These are phyloP conservation scores for Pangasianodon hypophthalmus DNA, from an alignment of 2,113 vertebrate species.

Conservation along the genomic window DNA sequence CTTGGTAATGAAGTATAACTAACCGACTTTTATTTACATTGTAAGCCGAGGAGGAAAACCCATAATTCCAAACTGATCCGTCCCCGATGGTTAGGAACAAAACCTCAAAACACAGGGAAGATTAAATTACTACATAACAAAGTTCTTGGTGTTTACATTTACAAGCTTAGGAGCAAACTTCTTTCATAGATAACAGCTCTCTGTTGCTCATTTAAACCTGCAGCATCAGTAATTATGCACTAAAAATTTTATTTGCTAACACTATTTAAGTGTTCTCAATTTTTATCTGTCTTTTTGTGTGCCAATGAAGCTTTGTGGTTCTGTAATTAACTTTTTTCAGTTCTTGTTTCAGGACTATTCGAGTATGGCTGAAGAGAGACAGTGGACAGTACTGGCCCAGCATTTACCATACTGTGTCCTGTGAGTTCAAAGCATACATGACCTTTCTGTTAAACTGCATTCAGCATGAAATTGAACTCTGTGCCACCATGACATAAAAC, in stretches of 20 bases:
- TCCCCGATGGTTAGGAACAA: not conserved
- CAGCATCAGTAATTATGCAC: not conserved
- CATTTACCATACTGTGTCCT: constrained; percentile 88
- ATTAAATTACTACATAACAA: not conserved
- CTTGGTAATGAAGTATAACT: not conserved
- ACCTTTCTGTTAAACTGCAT: not conserved
- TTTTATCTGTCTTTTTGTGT: not conserved
- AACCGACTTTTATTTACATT: not conserved
- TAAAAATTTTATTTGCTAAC: not conserved
- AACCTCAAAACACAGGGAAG: not conserved
- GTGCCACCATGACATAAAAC: not conserved
- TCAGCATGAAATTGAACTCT: not conserved
- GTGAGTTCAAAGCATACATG: constrained; percentile 72
- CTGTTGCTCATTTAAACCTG: not conserved
- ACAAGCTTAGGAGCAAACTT: not conserved
- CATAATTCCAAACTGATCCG: not conserved
- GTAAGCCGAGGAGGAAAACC: not conserved
- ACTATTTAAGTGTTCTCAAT: not conserved
- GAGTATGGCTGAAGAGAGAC: constrained; percentile 97
- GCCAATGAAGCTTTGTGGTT: not conserved
- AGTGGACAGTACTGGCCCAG: constrained; percentile 99
- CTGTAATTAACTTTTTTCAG: not conserved
- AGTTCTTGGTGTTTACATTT: not conserved
- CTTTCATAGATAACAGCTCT: not conserved
- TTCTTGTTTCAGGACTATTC: constrained; percentile 81